Conservation (phyloP, 2,797 vertebrate genomes). For the Danio tinwini region DNA sequence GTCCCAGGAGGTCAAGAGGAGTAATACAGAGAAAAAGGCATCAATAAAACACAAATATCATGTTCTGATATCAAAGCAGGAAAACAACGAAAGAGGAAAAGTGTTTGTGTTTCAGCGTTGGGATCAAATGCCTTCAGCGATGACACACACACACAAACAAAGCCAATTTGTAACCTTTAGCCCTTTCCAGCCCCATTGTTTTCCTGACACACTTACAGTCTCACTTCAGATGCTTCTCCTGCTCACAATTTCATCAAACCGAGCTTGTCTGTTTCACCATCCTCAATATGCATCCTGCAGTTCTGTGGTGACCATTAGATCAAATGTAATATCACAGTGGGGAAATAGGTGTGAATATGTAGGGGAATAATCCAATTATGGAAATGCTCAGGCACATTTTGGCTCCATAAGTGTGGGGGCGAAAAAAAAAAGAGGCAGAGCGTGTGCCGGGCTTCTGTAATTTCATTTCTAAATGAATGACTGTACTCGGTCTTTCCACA, state of each 20-base stretch:
- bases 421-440: neutral
- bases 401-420: conserved; percentile 12
- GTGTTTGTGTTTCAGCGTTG: conserved; percentile 69
- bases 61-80: conserved; percentile 62
- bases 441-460: conserved; percentile 40
- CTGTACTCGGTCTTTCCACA: conserved; percentile 46
- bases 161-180: conserved; percentile 68
- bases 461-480: conserved; percentile 64
- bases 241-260: conserved; percentile 7
- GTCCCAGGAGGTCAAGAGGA: conserved; percentile 37
- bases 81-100: conserved; percentile 57
- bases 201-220: neutral
- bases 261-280: conserved; percentile 14
- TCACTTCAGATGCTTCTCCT: conserved; percentile 7
- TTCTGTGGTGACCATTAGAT: conserved; percentile 35
- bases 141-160: conserved; percentile 62
- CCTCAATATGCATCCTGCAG: neutral
- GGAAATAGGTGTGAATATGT: conserved; percentile 25
- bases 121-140: conserved; percentile 71
- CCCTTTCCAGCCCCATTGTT: conserved; percentile 64
- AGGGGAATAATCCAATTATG: conserved; percentile 50
- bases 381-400: conserved; percentile 44
- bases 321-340: conserved; percentile 49
- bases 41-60: conserved; percentile 45
- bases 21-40: conserved; percentile 44